Evolutionary conservation across 2,797 vertebrate species (phyloP).

Genomic region (Mormyrops attenuatus): DNA sequence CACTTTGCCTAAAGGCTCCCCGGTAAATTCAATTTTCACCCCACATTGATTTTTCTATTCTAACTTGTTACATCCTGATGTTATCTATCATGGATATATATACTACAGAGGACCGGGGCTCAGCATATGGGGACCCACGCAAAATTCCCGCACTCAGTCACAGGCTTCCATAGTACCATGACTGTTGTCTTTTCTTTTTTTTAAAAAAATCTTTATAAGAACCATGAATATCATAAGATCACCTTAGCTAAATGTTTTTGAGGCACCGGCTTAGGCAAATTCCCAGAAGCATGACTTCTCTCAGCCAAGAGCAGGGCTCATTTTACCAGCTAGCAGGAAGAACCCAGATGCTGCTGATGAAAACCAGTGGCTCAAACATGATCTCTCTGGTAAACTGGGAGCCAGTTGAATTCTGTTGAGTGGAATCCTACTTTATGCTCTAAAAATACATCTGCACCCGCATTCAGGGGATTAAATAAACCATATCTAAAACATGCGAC

Average conservation of each 20-base stretch:
- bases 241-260: neutral
- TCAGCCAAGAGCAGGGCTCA: neutral
- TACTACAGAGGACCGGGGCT: conserved; percentile 46
- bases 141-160: conserved; percentile 63
- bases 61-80: conserved; percentile 30
- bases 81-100: conserved; percentile 46
- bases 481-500: neutral
- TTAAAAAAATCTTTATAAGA: neutral
- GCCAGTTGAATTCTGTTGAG: neutral
- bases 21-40: conserved; percentile 80
- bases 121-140: conserved; percentile 56
- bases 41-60: conserved; percentile 72
- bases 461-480: neutral
- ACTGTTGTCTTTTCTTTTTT: neutral
- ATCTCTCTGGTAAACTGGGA: neutral
- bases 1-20: conserved; percentile 75
- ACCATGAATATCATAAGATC: neutral
- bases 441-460: conserved; percentile 6
- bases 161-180: neutral
- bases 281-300: neutral
- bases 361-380: neutral
- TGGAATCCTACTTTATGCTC: neutral
- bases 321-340: neutral
- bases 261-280: neutral
- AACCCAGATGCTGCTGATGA: neutral